Conservation (phyloP, 2,797 vertebrate genomes). For the Rhabdophis nuchalis region DNA sequence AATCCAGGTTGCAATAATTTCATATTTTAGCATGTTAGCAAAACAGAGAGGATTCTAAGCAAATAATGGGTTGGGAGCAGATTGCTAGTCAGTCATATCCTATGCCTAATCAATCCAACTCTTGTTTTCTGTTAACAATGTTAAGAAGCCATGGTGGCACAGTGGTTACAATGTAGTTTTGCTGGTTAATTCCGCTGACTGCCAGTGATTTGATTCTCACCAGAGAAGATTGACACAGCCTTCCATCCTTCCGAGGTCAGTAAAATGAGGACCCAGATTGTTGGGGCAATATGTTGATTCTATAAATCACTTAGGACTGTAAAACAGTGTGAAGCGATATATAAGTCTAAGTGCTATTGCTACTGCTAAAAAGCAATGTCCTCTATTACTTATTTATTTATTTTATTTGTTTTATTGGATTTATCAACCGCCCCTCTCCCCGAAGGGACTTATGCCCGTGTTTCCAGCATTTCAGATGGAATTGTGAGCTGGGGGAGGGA, state of each 20-base stretch:
- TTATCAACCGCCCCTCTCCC: no score
- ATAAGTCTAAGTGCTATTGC: neutral
- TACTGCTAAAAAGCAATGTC: neutral
- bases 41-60: neutral
- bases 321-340: neutral
- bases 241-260: neutral
- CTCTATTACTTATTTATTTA: neutral
- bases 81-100: neutral
- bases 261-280: neutral
- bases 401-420: no score
- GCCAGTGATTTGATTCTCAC: neutral
- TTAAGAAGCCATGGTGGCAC: neutral
- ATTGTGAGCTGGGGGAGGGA: neutral
- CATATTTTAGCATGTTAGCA: neutral
- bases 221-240: neutral
- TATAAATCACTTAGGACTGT: neutral
- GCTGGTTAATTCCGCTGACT: neutral
- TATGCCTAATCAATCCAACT: neutral
- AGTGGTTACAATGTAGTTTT: neutral
- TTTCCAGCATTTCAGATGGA: neutral
- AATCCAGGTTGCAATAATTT: neutral
- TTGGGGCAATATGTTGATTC: neutral
- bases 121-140: neutral
- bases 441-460: neutral
- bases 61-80: neutral